Percentiles rank a stretch among this genome's conserved stretches.
These are phyloP conservation scores for Chrysogorgia sp. DNA, from an alignment of 92 coral and sea anemone species.

Conservation along the genomic window DNA sequence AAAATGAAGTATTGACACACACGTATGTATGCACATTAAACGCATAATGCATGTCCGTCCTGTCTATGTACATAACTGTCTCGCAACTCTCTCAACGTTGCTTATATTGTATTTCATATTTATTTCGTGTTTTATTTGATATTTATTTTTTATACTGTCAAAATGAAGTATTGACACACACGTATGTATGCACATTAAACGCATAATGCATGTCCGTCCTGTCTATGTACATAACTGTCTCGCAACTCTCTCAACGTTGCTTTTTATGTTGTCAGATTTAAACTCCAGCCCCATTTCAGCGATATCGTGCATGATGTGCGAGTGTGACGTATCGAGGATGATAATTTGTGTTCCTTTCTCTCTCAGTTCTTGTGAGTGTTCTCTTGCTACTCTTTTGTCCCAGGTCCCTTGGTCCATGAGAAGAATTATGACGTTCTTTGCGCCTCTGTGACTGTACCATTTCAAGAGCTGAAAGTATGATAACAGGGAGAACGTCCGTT, in stretches of 20 bases:
- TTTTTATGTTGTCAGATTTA: slow-evolving; percentile 7
- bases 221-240: slow-evolving; percentile 16
- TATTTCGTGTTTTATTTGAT: too few species aligned
- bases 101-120: too few species aligned
- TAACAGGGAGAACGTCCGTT: neutral
- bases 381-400: slow-evolving; percentile 33
- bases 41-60: too few species aligned
- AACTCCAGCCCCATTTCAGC: slow-evolving; percentile 25
- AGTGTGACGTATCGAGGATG: neutral
- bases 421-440: slow-evolving; percentile 26
- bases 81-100: slow-evolving; percentile 7
- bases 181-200: too few species aligned
- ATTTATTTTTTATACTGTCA: too few species aligned
- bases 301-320: slow-evolving; percentile 8
- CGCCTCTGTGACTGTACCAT: slow-evolving; percentile 7
- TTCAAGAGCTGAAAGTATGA: slow-evolving; percentile 16
- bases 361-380: slow-evolving; percentile 12
- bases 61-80: slow-evolving; percentile 19
- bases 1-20: too few species aligned
- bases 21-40: too few species aligned
- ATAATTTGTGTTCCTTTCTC: slow-evolving; percentile 26
- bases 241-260: slow-evolving; percentile 21
- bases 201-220: too few species aligned
- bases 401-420: slow-evolving; percentile 41
- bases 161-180: too few species aligned